Percentiles rank a stretch among this genome's conserved stretches.
These are phyloP conservation scores for Ciona savignyi DNA, from an alignment of 23 tunicate genomes.

Conservation along the genomic window DNA sequence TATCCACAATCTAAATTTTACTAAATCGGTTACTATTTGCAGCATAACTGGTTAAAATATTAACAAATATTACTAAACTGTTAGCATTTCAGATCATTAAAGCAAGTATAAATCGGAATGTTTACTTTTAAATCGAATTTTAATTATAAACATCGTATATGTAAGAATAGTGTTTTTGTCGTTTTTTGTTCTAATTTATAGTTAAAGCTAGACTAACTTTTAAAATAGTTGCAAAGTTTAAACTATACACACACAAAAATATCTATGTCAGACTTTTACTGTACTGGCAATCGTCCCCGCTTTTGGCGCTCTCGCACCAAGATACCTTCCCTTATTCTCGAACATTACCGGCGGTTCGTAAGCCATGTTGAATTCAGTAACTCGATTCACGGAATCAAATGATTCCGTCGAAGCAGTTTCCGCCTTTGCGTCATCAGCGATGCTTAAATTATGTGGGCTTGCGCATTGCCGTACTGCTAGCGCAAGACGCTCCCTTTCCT, in stretches of 20 bases:
- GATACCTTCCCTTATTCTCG: constrained; percentile 44
- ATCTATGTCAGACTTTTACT: background rate
- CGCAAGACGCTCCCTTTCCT: constrained; percentile 16
- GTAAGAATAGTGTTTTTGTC: too few species aligned
- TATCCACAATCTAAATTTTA: too few species aligned
- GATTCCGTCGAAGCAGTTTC: constrained; percentile 37
- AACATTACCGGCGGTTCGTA: constrained; percentile 64
- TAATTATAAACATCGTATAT: too few species aligned
- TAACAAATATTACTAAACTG: too few species aligned
- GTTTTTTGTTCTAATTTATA: too few species aligned
- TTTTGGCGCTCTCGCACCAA: constrained; percentile 37
- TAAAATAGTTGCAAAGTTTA: too few species aligned
- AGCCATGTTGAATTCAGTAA: constrained; percentile 27
- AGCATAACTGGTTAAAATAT: too few species aligned
- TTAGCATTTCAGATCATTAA: too few species aligned
- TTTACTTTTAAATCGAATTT: too few species aligned
- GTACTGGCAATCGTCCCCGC: constrained; percentile 25
- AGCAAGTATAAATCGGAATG: too few species aligned
- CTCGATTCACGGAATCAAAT: constrained; percentile 19
- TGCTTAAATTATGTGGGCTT: background rate
- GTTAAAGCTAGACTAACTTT: background rate
- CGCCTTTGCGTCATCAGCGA: background rate
- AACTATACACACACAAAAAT: background rate
- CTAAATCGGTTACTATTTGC: too few species aligned
- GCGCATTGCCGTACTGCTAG: background rate